phyloP scores from a whole-genome alignment of 2,113 vertebrate species.

The Dasypus novemcinctus region DNA sequence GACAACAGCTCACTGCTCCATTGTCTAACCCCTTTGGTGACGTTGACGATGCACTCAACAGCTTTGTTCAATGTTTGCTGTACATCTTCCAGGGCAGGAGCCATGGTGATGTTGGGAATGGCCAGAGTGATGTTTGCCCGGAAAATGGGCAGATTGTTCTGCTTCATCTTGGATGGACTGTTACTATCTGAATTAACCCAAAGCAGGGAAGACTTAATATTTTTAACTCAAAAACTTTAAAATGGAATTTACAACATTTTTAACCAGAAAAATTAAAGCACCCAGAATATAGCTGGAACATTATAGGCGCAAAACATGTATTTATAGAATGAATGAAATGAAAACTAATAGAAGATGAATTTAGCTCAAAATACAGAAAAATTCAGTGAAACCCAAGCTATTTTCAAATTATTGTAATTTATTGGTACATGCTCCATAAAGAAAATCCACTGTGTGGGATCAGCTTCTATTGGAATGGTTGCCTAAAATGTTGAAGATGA shows the following conservation, averaged over 20 bases:
- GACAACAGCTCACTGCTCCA: slow-evolving; percentile 91
- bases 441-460: not conserved
- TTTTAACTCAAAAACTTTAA: not conserved
- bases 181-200: slow-evolving; percentile 82
- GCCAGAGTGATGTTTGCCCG: slow-evolving; percentile 86
- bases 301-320: not conserved
- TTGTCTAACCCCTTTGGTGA: slow-evolving; percentile 91
- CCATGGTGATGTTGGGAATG: slow-evolving; percentile 91
- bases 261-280: not conserved
- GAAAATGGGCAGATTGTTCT: slow-evolving; percentile 86
- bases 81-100: slow-evolving; percentile 91
- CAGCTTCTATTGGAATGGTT: not conserved
- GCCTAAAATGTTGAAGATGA: not conserved
- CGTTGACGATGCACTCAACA: slow-evolving; percentile 89
- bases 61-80: slow-evolving; percentile 91
- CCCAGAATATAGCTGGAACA: not conserved
- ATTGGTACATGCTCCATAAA: not conserved
- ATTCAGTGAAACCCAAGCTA: not conserved
- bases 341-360: not conserved
- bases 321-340: not conserved
- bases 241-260: not conserved
- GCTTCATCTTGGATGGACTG: slow-evolving; percentile 77
- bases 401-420: not conserved
- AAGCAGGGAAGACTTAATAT: not conserved
- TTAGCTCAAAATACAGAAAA: not conserved